phyloP scores from a whole-genome alignment of 2,888 invertebrate genomes.

The Osmoderma eremita region DNA sequence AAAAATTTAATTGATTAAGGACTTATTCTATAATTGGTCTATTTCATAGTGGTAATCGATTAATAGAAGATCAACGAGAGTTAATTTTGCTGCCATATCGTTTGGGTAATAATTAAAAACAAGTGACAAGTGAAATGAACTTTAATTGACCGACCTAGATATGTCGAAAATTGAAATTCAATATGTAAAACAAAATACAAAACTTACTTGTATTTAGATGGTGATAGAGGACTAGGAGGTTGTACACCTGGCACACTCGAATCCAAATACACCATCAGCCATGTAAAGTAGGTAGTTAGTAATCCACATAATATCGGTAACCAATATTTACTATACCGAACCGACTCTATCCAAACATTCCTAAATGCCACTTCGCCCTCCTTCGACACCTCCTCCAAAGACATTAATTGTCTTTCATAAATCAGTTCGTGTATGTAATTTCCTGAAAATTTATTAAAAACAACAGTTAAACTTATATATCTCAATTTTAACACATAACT shows the following conservation, averaged over 20 bases:
- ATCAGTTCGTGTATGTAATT: slow-evolving; percentile 51
- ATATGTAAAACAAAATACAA: too few species aligned
- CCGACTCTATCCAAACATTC: slow-evolving; percentile 57
- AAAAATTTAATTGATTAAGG: slow-evolving; percentile 11
- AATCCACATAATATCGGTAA: slow-evolving; percentile 64
- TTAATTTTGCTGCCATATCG: too few species aligned
- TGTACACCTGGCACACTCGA: slow-evolving; percentile 69
- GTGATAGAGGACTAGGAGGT: slow-evolving; percentile 70
- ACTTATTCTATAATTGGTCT: background rate
- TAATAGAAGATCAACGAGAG: background rate
- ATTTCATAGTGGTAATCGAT: background rate
- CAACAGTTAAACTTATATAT: background rate
- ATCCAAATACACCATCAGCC: slow-evolving; percentile 71
- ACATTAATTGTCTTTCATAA: slow-evolving; percentile 55
- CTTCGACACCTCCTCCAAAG: slow-evolving; percentile 45
- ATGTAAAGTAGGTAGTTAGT: slow-evolving; percentile 66
- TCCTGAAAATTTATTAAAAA: slow-evolving; percentile 47
- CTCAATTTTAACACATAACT: slow-evolving; percentile 49
- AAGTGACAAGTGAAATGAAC: slow-evolving; percentile 15
- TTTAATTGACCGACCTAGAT: background rate
- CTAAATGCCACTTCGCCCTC: slow-evolving; percentile 59
- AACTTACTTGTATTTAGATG: slow-evolving; percentile 64
- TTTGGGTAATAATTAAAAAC: too few species aligned
- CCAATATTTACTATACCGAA: slow-evolving; percentile 59
- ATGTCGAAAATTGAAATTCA: too few species aligned